These are phyloP conservation scores for Phallusia fumigata DNA, from an alignment of 23 tunicate genomes.

Conservation along the genomic window DNA sequence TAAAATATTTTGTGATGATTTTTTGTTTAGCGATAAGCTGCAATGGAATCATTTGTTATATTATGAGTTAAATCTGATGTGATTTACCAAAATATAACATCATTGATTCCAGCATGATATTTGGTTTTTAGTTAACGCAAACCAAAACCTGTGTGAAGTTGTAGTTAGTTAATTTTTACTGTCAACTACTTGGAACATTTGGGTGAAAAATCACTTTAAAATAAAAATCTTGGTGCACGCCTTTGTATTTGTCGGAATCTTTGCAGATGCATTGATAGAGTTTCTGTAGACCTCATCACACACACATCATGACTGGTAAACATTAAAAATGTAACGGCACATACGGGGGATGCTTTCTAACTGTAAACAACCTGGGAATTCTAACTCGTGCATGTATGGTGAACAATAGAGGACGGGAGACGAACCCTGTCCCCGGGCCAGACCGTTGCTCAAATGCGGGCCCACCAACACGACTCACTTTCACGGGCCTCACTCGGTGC, in stretches of 20 bases:
- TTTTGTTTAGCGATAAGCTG: too few species aligned
- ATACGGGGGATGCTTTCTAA: not conserved
- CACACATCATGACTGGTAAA: constrained; percentile 1
- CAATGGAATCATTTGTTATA: too few species aligned
- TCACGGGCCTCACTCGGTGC: constrained; percentile 18
- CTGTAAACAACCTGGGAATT: not conserved
- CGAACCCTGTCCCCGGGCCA: constrained; percentile 46
- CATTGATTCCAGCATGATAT: not conserved
- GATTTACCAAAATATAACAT: not conserved
- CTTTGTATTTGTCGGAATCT: not conserved
- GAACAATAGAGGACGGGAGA: constrained; percentile 20
- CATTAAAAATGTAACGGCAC: not conserved
- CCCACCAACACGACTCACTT: constrained; percentile 23
- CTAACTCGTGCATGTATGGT: not conserved
- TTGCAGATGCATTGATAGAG: not conserved
- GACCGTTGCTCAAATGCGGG: constrained; percentile 54
- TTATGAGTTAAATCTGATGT: not conserved
- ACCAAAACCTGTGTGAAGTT: too few species aligned
- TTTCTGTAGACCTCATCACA: not conserved
- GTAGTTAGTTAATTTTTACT: too few species aligned
- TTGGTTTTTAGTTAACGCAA: not conserved
- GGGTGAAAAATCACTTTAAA: too few species aligned
- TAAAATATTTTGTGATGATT: not conserved
- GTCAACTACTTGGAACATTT: too few species aligned
- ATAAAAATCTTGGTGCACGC: not conserved